Base-by-base conservation (phyloP, 1,140 invertebrate species). In the Eciton burchellii region DNA sequence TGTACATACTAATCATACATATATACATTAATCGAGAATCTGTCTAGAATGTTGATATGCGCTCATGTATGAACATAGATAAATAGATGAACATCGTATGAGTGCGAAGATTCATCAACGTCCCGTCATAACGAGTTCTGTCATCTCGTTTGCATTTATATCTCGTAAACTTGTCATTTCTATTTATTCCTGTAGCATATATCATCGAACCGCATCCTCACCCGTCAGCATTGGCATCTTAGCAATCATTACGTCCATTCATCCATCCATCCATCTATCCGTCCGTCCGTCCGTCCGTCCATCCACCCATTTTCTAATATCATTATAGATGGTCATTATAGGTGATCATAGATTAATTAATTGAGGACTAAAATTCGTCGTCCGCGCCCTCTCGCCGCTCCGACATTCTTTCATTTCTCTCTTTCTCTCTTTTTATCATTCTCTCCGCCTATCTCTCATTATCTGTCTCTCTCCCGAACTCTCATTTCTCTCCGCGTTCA, bases 351-450 rank as follows among this genome's bases (percentile, higher is more conserved):
- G 60, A 87, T 84, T 82, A 87, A 77, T 82, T 47, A 71, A 8
- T 65, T 83, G 57, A 84, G 82, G 71, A 35, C 70, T 77, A 35
- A 84, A 52, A 81, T 14, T 83, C 73, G 84, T 85, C 84, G 87
- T 76, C 77, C 82, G 81, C 84, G 76, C 88, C 77, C 87, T 81
- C 88, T 89, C 88, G 88, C 88, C 79, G 84, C 83, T 88, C 84
- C 85, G 57, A 57, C 19, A 24, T 21, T 26, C 43, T 43, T 47
- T 49, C 54, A 45, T 6, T 19, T 21, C 35, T 26, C 59, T 19
- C 59, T 59, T 19, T 70, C 56, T 68, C 24, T 49, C 16, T 65
- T 21, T 59, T 45, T 45, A 24, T 62, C 68, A 73, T 47, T 62
- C 62, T 68, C 54, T 56, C 49, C 54, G n/a, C 54, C 14, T 56